Conservation (phyloP, 2,888 invertebrate genomes). For the Thereva unica region DNA sequence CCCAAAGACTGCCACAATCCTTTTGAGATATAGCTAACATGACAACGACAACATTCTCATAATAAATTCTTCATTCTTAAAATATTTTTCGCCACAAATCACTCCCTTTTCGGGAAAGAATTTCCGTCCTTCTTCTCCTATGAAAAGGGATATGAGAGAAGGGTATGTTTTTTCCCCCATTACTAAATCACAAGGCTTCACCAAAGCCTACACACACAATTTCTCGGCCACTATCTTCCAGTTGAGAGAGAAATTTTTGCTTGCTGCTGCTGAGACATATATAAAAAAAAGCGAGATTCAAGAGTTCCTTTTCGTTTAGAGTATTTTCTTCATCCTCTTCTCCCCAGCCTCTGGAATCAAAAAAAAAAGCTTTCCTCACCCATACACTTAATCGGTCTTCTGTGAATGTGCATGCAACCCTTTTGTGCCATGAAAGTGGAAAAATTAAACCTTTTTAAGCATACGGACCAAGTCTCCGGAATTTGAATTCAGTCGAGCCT, state of each 20-base stretch:
- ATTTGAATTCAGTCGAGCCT: conserved; percentile 32
- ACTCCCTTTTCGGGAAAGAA: conserved; percentile 17
- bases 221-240: too few species aligned
- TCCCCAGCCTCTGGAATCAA: neutral
- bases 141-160: conserved; percentile 11
- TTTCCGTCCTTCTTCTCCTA: conserved; percentile 21
- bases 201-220: too few species aligned
- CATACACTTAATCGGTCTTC: conserved; percentile 5
- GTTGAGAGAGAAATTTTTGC: too few species aligned
- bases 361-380: conserved; percentile 5
- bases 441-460: conserved; percentile 34
- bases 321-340: neutral
- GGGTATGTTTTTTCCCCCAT: neutral
- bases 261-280: too few species aligned
- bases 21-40: too few species aligned
- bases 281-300: too few species aligned
- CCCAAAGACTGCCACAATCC: too few species aligned
- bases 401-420: conserved; percentile 19
- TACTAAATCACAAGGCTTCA: conserved; percentile 16
- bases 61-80: neutral
- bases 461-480: conserved; percentile 27
- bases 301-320: too few species aligned
- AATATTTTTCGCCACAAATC: conserved; percentile 23
- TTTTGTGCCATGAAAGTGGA: conserved; percentile 10
- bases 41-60: too few species aligned